Conservation (phyloP, 2,113 vertebrate species). For the Zosterops pallidus region DNA sequence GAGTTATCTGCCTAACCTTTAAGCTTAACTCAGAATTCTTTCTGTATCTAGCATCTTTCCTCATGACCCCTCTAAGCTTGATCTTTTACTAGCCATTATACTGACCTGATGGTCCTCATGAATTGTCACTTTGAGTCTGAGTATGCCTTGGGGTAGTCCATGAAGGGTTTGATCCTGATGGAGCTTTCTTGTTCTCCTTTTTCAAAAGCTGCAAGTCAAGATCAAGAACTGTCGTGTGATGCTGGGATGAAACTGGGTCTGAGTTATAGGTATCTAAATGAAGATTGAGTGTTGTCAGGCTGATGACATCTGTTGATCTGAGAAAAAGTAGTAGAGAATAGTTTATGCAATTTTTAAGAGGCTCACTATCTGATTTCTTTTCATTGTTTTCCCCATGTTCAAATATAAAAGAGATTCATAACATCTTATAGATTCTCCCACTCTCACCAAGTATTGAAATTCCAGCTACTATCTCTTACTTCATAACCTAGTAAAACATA, state of each 20-base stretch:
- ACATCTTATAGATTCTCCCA: not conserved
- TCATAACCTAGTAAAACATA: not conserved
- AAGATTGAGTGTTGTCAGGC: not conserved
- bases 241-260: not conserved
- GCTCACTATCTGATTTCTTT: not conserved
- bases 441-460: not conserved
- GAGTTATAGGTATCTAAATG: not conserved
- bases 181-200: not conserved
- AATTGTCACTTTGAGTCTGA: not conserved
- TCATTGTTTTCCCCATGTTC: not conserved
- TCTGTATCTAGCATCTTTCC: not conserved
- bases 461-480: not conserved
- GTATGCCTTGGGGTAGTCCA: not conserved
- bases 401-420: not conserved
- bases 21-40: not conserved
- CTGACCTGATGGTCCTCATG: not conserved
- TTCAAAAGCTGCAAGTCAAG: not conserved
- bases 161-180: not conserved
- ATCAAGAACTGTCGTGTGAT: not conserved
- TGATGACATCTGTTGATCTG: not conserved
- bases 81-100: not conserved
- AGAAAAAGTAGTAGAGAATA: not conserved
- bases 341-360: not conserved
- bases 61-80: not conserved
- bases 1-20: not conserved